Conservation (phyloP, 1,140 invertebrate species). For the Diplogasteroides magnus region DNA sequence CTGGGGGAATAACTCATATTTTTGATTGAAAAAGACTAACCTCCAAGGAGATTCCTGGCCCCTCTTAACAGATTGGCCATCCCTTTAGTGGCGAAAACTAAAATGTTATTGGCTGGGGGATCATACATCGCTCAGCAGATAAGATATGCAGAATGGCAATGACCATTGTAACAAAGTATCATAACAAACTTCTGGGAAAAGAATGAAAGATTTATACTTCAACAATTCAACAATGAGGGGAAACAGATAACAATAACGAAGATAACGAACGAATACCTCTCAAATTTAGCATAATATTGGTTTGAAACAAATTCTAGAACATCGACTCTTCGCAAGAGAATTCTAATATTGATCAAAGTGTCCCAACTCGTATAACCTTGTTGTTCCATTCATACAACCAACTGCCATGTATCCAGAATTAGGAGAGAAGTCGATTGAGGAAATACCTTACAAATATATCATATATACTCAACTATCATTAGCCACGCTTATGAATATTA, state of each 20-base stretch:
- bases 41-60: constrained; percentile 25
- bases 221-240: no score
- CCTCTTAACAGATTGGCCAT: constrained; percentile 31
- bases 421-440: constrained; percentile 8
- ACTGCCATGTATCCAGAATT: constrained; percentile 3
- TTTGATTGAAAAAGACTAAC: background rate
- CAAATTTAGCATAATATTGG: no score
- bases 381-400: constrained; percentile 6
- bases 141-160: no score
- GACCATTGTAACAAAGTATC: background rate
- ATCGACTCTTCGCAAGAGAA: no score
- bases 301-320: no score
- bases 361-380: background rate
- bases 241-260: background rate
- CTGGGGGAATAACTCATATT: background rate
- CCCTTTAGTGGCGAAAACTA: background rate
- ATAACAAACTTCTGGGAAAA: background rate
- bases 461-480: no score
- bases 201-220: no score
- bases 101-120: no score
- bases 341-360: constrained; percentile 8
- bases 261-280: no score
- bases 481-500: no score
- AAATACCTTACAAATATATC: background rate
- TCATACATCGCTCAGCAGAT: no score